phyloP scores from a whole-genome alignment of 2,888 invertebrate species.

The Gisinianus flammeolus region DNA sequence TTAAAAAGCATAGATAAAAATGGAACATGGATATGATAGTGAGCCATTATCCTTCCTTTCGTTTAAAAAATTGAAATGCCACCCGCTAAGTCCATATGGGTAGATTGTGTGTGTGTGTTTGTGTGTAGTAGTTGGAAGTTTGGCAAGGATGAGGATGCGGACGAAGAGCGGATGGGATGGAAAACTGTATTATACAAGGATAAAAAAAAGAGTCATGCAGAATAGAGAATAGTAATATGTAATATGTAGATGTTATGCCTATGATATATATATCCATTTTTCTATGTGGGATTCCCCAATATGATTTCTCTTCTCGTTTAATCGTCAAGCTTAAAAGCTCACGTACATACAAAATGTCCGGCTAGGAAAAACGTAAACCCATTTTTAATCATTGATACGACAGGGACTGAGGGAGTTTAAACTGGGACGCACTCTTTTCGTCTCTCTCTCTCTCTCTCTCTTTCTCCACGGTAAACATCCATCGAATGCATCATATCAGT shows the following conservation, averaged over 20 bases:
- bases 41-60: constrained; percentile 32
- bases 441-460: background rate
- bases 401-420: constrained; percentile 27
- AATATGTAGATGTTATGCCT: no score
- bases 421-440: background rate
- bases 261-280: background rate
- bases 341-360: constrained; percentile 16
- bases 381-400: constrained; percentile 40
- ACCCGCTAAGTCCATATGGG: constrained; percentile 51
- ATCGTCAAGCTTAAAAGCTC: constrained; percentile 8
- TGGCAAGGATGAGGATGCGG: no score
- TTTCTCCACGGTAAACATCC: background rate
- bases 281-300: background rate
- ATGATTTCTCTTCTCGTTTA: constrained; percentile 11
- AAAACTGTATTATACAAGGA: no score
- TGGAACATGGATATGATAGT: constrained; percentile 25
- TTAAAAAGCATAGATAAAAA: constrained; percentile 20
- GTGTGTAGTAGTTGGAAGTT: no score
- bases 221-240: no score
- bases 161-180: constrained; percentile 22
- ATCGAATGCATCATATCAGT: background rate
- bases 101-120: constrained; percentile 24
- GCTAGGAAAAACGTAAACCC: constrained; percentile 36
- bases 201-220: no score
- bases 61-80: constrained; percentile 56